These are phyloP conservation scores for Axinella damicornis DNA, from an alignment of 37 sponge, comb jelly and placozoan genomes.

Conservation along the genomic window DNA sequence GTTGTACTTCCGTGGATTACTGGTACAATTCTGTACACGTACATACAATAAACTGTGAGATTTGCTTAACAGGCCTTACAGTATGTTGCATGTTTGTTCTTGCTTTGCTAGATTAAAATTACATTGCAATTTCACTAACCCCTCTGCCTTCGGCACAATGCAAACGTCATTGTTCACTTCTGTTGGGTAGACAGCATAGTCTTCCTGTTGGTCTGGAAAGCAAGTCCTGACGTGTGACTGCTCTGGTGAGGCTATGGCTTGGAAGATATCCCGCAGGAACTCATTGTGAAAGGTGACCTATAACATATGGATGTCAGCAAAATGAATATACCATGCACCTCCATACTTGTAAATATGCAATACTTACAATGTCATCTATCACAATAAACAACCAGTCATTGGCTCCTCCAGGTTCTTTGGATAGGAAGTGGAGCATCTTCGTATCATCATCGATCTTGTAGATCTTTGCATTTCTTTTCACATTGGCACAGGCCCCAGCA, in stretches of 20 bases:
- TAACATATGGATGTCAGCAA: no score
- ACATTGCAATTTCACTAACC: no score
- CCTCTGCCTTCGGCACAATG: constrained; percentile 1
- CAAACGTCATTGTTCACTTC: constrained; percentile 22
- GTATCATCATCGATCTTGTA: constrained; percentile 47
- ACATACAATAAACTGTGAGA: no score
- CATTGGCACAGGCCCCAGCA: constrained; percentile 63
- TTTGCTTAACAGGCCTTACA: no score
- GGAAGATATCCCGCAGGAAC: constrained; percentile 4
- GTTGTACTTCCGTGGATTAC: no score
- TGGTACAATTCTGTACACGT: no score
- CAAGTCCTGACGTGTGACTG: background rate
- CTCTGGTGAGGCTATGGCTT: background rate
- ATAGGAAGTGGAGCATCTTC: constrained; percentile 52
- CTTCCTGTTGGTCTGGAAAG: background rate
- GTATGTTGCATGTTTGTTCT: no score
- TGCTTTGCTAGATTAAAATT: no score
- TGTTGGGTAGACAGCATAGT: constrained; percentile 7
- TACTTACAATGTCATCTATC: constrained; percentile 57
- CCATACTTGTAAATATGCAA: background rate
- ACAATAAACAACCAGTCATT: constrained; percentile 74
- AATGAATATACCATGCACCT: no score
- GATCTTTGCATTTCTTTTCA: constrained; percentile 45
- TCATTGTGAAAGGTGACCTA: constrained; percentile 10
- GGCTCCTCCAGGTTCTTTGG: constrained; percentile 19